Percentiles rank a stretch among this genome's conserved stretches.
Conservation (phyloP, 2,888 invertebrate species). For the Mylabris sibirica region DNA sequence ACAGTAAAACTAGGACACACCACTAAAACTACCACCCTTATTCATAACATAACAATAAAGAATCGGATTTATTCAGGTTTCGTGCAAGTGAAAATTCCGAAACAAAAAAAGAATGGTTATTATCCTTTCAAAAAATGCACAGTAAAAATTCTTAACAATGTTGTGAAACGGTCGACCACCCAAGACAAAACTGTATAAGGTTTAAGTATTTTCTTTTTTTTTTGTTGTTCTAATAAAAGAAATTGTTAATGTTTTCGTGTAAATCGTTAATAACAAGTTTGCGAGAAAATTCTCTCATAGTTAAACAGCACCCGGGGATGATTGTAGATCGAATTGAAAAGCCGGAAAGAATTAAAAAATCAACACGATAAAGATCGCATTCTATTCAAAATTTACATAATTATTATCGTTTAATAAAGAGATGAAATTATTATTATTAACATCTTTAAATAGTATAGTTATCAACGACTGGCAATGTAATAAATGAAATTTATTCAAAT, state of each 20-base stretch:
- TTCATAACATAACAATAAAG: neutral
- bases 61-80: neutral
- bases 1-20: neutral
- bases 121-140: neutral
- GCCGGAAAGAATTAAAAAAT: neutral
- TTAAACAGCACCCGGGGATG: neutral
- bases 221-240: neutral
- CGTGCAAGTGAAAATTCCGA: neutral
- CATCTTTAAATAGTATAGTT: neutral
- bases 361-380: neutral
- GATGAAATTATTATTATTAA: neutral
- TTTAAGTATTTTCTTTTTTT: neutral
- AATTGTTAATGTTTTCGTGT: neutral
- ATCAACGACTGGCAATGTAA: neutral
- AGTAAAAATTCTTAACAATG: neutral
- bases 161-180: neutral
- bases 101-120: neutral
- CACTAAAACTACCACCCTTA: neutral
- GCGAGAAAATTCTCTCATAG: slow-evolving; percentile 6
- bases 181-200: neutral
- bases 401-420: neutral
- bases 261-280: neutral
- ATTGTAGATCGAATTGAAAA: slow-evolving; percentile 4
- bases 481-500: neutral
- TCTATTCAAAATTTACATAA: neutral